Conservation (phyloP, 2,797 vertebrate genomes). For the Oreochromis mossambicus region DNA sequence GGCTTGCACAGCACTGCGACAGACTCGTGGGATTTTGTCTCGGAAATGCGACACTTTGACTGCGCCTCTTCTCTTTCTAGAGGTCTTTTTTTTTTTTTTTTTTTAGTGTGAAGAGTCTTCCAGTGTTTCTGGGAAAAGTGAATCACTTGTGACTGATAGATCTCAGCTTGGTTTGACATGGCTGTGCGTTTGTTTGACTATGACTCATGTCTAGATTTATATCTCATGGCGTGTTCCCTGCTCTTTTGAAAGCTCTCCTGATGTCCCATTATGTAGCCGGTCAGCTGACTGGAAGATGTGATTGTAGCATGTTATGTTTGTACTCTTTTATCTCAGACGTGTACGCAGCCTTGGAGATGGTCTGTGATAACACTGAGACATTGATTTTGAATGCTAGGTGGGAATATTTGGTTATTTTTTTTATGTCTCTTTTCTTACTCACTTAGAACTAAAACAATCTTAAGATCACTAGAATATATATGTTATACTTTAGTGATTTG, state of each 20-base stretch:
- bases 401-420: slow-evolving; percentile 23
- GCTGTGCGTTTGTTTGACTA: slow-evolving; percentile 26
- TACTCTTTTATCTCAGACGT: background rate
- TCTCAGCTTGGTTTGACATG: slow-evolving; percentile 36
- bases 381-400: slow-evolving; percentile 3
- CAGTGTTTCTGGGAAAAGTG: slow-evolving; percentile 42
- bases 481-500: background rate
- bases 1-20: background rate
- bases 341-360: background rate
- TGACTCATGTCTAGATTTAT: slow-evolving; percentile 53
- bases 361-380: background rate
- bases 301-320: background rate
- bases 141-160: slow-evolving; percentile 52
- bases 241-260: background rate
- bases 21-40: background rate
- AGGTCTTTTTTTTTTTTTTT: background rate
- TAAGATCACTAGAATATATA: background rate
- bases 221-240: slow-evolving; percentile 18
- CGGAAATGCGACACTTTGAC: background rate
- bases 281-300: slow-evolving; percentile 31
- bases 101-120: slow-evolving; percentile 27
- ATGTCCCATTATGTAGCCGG: background rate
- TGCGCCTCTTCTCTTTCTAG: background rate
- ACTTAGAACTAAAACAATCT: background rate
- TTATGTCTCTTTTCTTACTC: background rate